Conservation (phyloP, 2,888 invertebrate genomes). For the Alcis repandata region DNA sequence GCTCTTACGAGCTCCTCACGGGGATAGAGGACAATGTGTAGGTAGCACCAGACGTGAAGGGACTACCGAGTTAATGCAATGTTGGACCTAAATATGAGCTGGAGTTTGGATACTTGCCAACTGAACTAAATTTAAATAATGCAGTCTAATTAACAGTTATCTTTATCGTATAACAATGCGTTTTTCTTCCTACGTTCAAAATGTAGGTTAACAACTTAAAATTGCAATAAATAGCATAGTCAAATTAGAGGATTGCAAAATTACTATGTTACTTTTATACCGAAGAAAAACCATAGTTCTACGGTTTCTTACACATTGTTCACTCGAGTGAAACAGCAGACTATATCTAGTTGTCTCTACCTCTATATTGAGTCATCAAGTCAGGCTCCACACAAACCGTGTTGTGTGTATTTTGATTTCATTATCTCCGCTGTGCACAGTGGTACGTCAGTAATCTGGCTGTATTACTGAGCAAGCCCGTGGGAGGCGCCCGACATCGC, state of each 20-base stretch:
- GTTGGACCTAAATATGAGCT: not conserved
- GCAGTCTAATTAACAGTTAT: too few relatives aligned
- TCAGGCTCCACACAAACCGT: not conserved
- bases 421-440: constrained; percentile 20
- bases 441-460: constrained; percentile 32
- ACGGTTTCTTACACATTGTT: too few relatives aligned
- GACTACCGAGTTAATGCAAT: not conserved
- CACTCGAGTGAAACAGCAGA: too few relatives aligned
- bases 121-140: too few relatives aligned
- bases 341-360: not conserved
- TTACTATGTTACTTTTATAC: too few relatives aligned
- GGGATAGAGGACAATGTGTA: not conserved
- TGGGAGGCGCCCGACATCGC: constrained; percentile 49
- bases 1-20: constrained; percentile 1
- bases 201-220: too few relatives aligned
- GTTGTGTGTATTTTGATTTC: constrained; percentile 24
- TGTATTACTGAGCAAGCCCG: constrained; percentile 43
- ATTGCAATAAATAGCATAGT: too few relatives aligned
- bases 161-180: too few relatives aligned
- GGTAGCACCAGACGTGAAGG: not conserved
- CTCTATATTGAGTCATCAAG: not conserved
- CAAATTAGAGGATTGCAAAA: too few relatives aligned
- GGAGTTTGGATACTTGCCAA: not conserved
- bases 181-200: too few relatives aligned
- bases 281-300: too few relatives aligned